Base-by-base conservation (phyloP, 2,888 invertebrate species). In the Dolomedes plantarius region DNA sequence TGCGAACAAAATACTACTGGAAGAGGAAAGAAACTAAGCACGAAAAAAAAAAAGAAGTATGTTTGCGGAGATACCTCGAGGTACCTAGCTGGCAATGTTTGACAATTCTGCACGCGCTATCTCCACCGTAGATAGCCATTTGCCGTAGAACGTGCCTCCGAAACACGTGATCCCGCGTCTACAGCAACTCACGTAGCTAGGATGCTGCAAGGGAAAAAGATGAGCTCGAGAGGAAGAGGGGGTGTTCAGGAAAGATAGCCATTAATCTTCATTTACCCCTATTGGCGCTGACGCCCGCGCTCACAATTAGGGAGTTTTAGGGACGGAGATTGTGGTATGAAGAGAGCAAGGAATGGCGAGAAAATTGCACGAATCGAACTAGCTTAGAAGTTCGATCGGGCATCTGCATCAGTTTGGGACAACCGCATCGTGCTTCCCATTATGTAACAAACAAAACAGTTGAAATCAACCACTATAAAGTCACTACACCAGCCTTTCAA, bases 181-280 rank as follows among this genome's bases (percentile, higher is more conserved):
- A 16, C 73, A 68, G 31, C 69, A 67, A 56, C 86, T 74, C 86
- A 86, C 86, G 79, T 79, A 39, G 19, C 11, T 23, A 28, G 23
- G 31, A 50, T 67, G 56, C 64, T 39, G 71, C 39, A 50, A 50
- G 39, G 50, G 83, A 72, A 77, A 75, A 77, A 83, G 77, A 68
- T 77, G 71, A 64, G 64, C 62, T 46, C 64, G 41, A 65, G 83
- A 41, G 83, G 56, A 64, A 29, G 65, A 39, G 72, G 64, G 56
- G 56, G 7, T 11, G 11, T 65, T 41, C 62, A 3, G 65, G 23
- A 68, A 71, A 71, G 71, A 71, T 23, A 36, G 74, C 79, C 86
- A 86, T 86, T 86, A 86, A 86, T 86, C 86, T 86, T 79, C 86
- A 86, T 86, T 86, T 86, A 67, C 69, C 64, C 79, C 86, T 79